phyloP scores from a whole-genome alignment of 53 echinoderm and acorn worm species.

The Actinopyga echinites region DNA sequence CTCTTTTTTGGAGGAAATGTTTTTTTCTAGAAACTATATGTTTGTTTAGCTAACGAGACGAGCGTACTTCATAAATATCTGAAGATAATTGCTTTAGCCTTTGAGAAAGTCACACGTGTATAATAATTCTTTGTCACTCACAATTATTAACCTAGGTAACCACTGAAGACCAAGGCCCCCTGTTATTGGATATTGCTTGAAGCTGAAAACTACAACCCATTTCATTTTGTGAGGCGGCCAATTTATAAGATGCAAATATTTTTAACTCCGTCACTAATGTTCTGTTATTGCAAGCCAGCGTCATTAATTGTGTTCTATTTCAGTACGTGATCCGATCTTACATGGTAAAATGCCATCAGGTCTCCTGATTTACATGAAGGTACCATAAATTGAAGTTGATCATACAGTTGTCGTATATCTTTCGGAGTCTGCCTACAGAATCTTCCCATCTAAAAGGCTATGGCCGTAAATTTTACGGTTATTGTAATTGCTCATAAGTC shows the following conservation, averaged over 20 bases:
- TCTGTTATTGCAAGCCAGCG: constrained; percentile 14
- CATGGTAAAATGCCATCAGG: too few relatives aligned
- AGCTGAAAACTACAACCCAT: background rate
- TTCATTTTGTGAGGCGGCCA: background rate
- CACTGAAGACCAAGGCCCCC: too few relatives aligned
- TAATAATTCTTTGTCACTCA: too few relatives aligned
- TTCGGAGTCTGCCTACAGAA: constrained; percentile 17
- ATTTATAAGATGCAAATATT: constrained; percentile 26
- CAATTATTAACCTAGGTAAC: too few relatives aligned
- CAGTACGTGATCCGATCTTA: background rate
- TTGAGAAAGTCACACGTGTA: too few relatives aligned
- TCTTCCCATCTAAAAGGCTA: constrained; percentile 19
- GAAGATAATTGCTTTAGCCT: too few relatives aligned
- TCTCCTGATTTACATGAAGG: constrained; percentile 12
- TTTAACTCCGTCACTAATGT: constrained; percentile 33
- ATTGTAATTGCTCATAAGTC: constrained; percentile 43
- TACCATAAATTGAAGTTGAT: constrained; percentile 18
- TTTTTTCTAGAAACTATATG: too few relatives aligned
- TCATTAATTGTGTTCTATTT: constrained; percentile 16
- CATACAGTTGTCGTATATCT: constrained; percentile 1
- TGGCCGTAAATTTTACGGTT: constrained; percentile 32
- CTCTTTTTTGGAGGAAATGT: too few relatives aligned
- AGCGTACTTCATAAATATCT: too few relatives aligned
- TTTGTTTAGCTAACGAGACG: too few relatives aligned
- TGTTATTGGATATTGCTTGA: too few relatives aligned